phyloP scores from a whole-genome alignment of 2,888 invertebrate species.

The Hetaerina titia region DNA sequence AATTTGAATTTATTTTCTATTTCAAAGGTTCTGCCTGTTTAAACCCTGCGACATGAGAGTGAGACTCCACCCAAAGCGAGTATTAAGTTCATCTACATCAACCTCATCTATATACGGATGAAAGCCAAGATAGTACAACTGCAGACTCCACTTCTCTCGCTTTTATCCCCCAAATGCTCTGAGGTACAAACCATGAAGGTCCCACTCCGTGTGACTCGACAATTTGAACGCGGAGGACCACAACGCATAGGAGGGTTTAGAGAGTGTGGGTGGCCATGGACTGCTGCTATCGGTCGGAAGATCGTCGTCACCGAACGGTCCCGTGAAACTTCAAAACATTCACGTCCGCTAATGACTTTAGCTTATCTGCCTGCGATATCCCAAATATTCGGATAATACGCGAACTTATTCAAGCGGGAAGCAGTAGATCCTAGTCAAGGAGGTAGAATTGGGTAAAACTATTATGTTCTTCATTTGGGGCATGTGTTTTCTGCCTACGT shows the following conservation, averaged over 20 bases:
- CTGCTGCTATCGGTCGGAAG: neutral
- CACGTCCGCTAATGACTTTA: neutral
- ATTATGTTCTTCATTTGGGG: neutral
- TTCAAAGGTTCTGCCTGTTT: no score
- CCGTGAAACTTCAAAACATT: neutral
- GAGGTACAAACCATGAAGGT: neutral
- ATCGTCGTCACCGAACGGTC: neutral
- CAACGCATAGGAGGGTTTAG: neutral
- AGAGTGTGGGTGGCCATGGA: neutral
- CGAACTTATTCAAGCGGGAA: slow-evolving; percentile 2
- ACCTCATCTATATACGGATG: neutral
- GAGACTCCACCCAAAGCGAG: no score
- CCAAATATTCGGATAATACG: neutral
- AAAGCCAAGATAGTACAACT: neutral
- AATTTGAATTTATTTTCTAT: no score
- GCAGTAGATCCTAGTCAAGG: neutral
- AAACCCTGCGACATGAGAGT: no score
- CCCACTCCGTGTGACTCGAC: neutral
- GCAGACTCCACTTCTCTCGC: neutral
- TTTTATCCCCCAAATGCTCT: neutral
- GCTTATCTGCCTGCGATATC: neutral
- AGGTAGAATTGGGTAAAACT: neutral
- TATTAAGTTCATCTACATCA: neutral
- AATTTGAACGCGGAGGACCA: neutral
- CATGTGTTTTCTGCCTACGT: neutral